phyloP scores from a whole-genome alignment of 2,113 vertebrate species.

The Seriola rivoliana region DNA sequence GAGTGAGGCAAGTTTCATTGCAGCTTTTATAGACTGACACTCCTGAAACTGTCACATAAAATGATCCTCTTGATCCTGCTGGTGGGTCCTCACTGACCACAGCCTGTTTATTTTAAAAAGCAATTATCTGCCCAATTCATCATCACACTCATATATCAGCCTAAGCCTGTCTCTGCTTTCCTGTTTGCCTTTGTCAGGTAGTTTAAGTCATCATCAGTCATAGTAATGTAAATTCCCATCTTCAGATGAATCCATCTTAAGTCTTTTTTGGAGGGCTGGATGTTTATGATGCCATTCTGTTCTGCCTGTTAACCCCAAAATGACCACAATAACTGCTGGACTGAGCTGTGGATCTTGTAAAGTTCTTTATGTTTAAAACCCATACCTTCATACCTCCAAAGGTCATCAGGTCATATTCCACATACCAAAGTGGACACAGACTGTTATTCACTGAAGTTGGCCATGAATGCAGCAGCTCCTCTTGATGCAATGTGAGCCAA shows the following conservation, averaged over 20 bases:
- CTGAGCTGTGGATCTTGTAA: conserved; percentile 22
- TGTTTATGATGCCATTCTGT: conserved; percentile 28
- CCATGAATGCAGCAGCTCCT: conserved; percentile 11
- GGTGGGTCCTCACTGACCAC: conserved; percentile 8
- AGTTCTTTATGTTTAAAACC: not conserved
- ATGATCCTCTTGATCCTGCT: not conserved
- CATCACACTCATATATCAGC: not conserved
- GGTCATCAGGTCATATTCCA: conserved; percentile 41
- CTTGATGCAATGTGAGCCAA: conserved; percentile 58
- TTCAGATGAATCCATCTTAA: not conserved
- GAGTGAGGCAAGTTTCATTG: conserved; percentile 40
- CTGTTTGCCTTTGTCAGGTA: conserved; percentile 5
- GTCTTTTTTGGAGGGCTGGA: not conserved
- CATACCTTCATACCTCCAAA: conserved; percentile 31
- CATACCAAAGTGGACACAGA: conserved; percentile 45
- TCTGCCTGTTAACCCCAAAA: conserved; percentile 45
- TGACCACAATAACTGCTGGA: conserved; percentile 41
- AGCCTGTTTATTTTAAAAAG: not conserved
- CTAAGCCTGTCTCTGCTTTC: not conserved
- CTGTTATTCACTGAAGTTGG: not conserved
- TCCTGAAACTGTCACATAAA: conserved; percentile 42
- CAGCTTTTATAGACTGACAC: conserved; percentile 34
- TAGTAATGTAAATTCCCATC: not conserved
- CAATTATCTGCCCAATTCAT: conserved; percentile 11
- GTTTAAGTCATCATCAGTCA: conserved; percentile 18